Conservation (phyloP, 53 echinoderm and acorn worm species). For the Apostichopus leukothele region DNA sequence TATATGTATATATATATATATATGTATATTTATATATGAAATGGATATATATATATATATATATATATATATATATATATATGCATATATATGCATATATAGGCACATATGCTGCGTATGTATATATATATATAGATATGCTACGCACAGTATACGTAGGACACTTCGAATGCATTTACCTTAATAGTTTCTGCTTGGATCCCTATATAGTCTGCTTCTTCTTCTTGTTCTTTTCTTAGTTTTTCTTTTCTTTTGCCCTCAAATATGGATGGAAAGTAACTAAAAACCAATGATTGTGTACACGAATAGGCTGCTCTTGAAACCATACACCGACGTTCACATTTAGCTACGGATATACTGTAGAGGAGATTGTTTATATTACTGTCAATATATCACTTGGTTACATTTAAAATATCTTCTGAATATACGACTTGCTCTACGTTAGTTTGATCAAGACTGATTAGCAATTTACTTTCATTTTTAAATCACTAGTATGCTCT, state of each 20-base stretch:
- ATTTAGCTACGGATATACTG: not conserved
- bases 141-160: too few species aligned
- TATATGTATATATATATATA: too few species aligned
- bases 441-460: not conserved
- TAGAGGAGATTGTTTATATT: not conserved
- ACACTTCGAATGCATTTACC: too few species aligned
- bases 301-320: not conserved
- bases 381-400: not conserved
- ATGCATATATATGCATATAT: too few species aligned
- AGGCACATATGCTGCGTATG: too few species aligned
- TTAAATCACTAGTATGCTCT: not conserved
- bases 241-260: not conserved
- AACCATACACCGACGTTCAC: conserved; percentile 1
- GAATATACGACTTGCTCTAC: conserved; percentile 3
- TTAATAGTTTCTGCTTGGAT: too few species aligned
- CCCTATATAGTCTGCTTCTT: too few species aligned
- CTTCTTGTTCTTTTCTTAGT: too few species aligned
- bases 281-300: not conserved
- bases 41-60: too few species aligned
- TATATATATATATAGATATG: too few species aligned
- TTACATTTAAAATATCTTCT: not conserved
- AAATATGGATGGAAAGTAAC: not conserved
- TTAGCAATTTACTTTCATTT: not conserved
- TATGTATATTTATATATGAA: too few species aligned
- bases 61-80: too few species aligned